Percentiles rank a stretch among this genome's conserved stretches.
These are phyloP conservation scores for Chalcosyrphus nemorum DNA, from an alignment of 2,888 invertebrate species.

Conservation along the genomic window DNA sequence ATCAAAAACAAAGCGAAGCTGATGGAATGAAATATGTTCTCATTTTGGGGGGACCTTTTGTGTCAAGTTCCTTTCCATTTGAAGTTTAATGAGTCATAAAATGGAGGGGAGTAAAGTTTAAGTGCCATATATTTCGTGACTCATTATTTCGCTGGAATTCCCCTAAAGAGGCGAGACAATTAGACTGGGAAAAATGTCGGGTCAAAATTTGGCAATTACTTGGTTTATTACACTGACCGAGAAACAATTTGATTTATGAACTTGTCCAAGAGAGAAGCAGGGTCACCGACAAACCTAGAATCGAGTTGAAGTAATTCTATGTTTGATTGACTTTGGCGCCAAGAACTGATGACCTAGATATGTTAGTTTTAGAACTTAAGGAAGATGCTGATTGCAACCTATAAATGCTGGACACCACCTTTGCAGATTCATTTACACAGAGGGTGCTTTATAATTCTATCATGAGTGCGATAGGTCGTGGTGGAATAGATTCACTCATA, in stretches of 20 bases:
- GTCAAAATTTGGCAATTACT: not conserved
- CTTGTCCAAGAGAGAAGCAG: not conserved
- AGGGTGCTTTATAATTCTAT: no score
- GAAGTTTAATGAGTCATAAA: not conserved
- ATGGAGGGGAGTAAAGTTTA: not conserved
- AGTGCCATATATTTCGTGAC: not conserved
- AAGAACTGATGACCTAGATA: no score
- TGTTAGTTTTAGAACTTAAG: no score
- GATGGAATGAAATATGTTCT: not conserved
- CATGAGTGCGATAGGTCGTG: no score
- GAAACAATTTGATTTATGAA: slow-evolving; percentile 20
- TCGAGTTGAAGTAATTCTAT: no score
- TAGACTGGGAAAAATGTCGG: not conserved
- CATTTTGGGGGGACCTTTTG: not conserved
- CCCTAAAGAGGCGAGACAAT: not conserved
- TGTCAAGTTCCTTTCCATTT: not conserved
- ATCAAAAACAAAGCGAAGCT: not conserved
- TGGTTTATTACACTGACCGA: not conserved
- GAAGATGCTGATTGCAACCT: no score
- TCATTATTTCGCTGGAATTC: not conserved
- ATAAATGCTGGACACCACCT: no score
- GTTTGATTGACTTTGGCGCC: no score
- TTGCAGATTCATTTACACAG: no score
- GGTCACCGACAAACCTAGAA: not conserved
- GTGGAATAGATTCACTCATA: no score